phyloP scores from a whole-genome alignment of 2,113 vertebrate species.

The Pomatostomus ruficeps region DNA sequence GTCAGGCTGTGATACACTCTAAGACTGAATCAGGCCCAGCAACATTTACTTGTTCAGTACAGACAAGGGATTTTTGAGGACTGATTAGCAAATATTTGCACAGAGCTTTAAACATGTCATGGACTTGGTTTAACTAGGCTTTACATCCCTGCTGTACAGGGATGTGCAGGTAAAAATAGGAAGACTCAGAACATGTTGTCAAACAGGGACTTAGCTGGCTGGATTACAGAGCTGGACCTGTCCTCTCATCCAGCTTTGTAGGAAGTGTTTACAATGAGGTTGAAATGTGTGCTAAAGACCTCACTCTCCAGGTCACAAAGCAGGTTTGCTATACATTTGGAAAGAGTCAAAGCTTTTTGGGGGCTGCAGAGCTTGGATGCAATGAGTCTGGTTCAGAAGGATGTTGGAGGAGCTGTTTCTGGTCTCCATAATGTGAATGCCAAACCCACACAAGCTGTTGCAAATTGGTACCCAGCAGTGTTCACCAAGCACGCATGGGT shows the following conservation, averaged over 20 bases:
- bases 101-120: neutral
- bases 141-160: neutral
- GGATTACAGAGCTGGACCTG: neutral
- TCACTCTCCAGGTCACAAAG: neutral
- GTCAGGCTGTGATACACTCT: neutral
- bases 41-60: neutral
- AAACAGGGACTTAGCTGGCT: neutral
- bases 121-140: neutral
- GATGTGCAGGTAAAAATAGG: neutral
- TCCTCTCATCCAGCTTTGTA: neutral
- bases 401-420: neutral
- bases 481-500: neutral
- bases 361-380: neutral
- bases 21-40: neutral
- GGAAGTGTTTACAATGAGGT: neutral
- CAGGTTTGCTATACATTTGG: neutral
- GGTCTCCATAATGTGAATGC: rapidly evolving
- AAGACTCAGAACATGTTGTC: neutral
- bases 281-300: neutral
- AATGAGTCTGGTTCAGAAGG: neutral
- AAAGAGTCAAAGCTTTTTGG: neutral
- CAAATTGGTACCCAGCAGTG: neutral
- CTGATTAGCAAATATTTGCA: conserved; percentile 52
- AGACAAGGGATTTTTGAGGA: conserved; percentile 3
- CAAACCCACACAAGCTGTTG: neutral